phyloP scores from a whole-genome alignment of 2,888 invertebrate genomes.

The Erebia epiphron region DNA sequence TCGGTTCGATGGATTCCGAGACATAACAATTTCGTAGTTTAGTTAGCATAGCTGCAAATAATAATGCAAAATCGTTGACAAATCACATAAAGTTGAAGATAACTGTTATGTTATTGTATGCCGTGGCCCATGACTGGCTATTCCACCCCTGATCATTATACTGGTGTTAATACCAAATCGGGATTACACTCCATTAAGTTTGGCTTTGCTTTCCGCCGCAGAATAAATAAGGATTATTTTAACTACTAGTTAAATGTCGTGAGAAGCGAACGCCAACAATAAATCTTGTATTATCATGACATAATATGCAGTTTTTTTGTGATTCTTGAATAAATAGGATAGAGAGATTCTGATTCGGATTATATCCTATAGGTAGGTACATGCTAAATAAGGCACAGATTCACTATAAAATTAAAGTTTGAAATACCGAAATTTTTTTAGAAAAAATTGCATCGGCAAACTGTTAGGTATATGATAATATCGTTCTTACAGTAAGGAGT shows the following conservation, averaged over 20 bases:
- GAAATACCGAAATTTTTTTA: too few species aligned
- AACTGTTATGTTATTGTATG: conserved; percentile 16
- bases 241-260: conserved; percentile 68
- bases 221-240: conserved; percentile 79
- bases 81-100: conserved; percentile 25
- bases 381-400: too few species aligned
- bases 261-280: conserved; percentile 59
- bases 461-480: too few species aligned
- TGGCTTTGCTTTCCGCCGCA: conserved; percentile 62
- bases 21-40: too few species aligned
- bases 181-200: conserved; percentile 76
- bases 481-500: too few species aligned
- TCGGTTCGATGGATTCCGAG: too few species aligned
- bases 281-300: conserved; percentile 44
- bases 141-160: conserved; percentile 60
- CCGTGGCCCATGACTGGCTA: conserved; percentile 24
- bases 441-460: too few species aligned
- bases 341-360: not conserved
- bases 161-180: conserved; percentile 71
- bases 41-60: too few species aligned
- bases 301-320: conserved; percentile 14
- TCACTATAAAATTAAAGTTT: too few species aligned
- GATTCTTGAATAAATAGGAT: not conserved
- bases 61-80: too few species aligned
- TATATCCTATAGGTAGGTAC: too few species aligned